Conservation (phyloP, 2,113 vertebrate genomes). For the Psophia crepitans region DNA sequence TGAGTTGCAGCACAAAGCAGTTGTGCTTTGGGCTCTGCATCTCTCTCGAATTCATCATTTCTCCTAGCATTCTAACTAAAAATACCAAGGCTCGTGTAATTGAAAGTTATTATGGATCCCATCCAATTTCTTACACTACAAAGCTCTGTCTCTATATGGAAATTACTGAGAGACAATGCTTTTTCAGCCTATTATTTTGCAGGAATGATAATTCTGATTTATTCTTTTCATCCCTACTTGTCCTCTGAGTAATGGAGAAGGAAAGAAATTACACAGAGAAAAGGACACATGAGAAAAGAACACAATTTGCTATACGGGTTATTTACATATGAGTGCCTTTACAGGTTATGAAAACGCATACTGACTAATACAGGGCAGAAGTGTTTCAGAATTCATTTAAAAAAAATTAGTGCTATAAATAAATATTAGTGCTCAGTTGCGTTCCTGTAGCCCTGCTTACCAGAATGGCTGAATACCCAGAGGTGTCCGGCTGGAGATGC, state of each 20-base stretch:
- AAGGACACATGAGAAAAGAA: background rate
- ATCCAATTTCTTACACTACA: background rate
- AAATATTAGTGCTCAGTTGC: background rate
- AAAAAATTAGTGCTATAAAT: background rate
- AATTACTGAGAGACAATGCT: background rate
- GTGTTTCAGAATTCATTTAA: background rate
- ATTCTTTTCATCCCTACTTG: background rate
- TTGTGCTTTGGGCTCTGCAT: background rate
- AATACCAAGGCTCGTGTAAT: background rate
- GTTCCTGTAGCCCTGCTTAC: background rate
- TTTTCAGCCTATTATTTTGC: conserved; percentile 16
- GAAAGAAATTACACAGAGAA: background rate
- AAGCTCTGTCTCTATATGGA: background rate
- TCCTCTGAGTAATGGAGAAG: background rate
- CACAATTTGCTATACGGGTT: background rate
- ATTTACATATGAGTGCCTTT: background rate
- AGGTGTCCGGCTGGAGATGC: background rate
- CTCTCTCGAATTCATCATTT: background rate
- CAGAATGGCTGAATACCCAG: background rate
- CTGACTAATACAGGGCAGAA: background rate
- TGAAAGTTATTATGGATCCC: background rate
- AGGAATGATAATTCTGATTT: background rate
- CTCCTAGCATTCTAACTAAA: background rate
- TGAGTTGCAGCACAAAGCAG: background rate
- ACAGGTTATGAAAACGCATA: background rate